These are phyloP conservation scores for Hoplias malabaricus DNA, from an alignment of 2,113 vertebrate species.

Conservation along the genomic window DNA sequence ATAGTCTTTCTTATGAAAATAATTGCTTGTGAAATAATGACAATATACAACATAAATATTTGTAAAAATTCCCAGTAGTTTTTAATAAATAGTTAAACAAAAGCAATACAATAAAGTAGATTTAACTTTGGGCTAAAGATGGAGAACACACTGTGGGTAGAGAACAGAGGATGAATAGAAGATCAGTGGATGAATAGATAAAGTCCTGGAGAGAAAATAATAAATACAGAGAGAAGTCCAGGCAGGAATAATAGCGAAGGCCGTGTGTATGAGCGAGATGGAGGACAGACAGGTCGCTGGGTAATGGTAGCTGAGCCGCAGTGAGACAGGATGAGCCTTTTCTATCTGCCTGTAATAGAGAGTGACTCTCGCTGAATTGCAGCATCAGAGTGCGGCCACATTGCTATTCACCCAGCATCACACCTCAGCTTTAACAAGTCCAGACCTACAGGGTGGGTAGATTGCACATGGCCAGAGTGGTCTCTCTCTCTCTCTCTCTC, in stretches of 20 bases:
- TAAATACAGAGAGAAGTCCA: too few relatives aligned
- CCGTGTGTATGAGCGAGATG: neutral
- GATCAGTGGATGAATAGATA: neutral
- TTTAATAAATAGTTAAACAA: too few relatives aligned
- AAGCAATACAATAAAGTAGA: too few relatives aligned
- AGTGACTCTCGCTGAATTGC: slow-evolving; percentile 72
- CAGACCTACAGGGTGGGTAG: slow-evolving; percentile 68
- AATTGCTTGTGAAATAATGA: too few relatives aligned
- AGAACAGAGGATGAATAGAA: slow-evolving; percentile 1
- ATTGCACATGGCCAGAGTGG: slow-evolving; percentile 61
- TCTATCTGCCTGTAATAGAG: slow-evolving; percentile 72
- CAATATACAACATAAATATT: too few relatives aligned
- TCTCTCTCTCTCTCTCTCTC: slow-evolving; percentile 55
- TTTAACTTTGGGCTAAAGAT: too few relatives aligned
- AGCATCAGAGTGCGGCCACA: slow-evolving; percentile 62
- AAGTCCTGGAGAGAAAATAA: neutral
- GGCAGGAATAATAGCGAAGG: neutral
- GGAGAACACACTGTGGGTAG: too few relatives aligned
- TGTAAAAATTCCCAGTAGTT: too few relatives aligned
- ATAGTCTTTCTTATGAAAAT: too few relatives aligned
- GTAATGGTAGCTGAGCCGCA: slow-evolving; percentile 31
- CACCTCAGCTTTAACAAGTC: slow-evolving; percentile 65
- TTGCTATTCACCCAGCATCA: slow-evolving; percentile 67
- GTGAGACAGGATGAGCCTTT: slow-evolving; percentile 64
- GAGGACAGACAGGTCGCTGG: slow-evolving; percentile 4